Percentiles rank a stretch among this genome's conserved stretches.
These are phyloP conservation scores for Eristalinus sepulchralis DNA, from an alignment of 2,888 invertebrate species.

Conservation along the genomic window DNA sequence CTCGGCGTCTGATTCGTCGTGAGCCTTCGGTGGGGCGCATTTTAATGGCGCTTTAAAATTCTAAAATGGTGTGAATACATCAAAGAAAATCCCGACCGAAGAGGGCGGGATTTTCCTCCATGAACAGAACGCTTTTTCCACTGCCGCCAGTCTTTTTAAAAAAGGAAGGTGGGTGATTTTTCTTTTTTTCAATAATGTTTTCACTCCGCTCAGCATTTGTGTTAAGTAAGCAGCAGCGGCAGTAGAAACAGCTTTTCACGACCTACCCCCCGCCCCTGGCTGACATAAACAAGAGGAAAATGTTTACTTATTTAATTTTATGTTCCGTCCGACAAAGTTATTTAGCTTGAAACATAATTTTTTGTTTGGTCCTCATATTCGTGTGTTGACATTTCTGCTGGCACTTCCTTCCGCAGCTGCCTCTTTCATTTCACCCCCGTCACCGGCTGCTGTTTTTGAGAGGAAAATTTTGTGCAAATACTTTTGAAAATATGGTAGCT, in stretches of 20 bases:
- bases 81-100: neutral
- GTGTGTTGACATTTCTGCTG: constrained; percentile 36
- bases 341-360: constrained; percentile 39
- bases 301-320: constrained; percentile 56
- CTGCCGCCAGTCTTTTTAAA: no score
- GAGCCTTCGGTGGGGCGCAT: neutral
- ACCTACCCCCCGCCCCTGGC: neutral
- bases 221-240: neutral
- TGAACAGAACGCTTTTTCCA: neutral
- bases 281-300: constrained; percentile 41
- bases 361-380: constrained; percentile 37
- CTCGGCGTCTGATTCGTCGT: constrained; percentile 38
- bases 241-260: neutral
- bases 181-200: neutral
- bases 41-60: constrained; percentile 17
- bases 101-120: constrained; percentile 13
- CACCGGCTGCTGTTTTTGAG: neutral
- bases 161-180: no score
- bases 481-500: constrained; percentile 19
- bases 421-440: neutral
- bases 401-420: neutral
- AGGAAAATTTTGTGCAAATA: constrained; percentile 43
- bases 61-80: constrained; percentile 23
- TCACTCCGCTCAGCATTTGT: neutral
- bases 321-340: constrained; percentile 30